A percentile compares a stretch with the other conserved stretches of the same genome.
Evolutionary conservation across 2,113 vertebrate genomes (phyloP).

Genomic region (Vidua chalybeata): DNA sequence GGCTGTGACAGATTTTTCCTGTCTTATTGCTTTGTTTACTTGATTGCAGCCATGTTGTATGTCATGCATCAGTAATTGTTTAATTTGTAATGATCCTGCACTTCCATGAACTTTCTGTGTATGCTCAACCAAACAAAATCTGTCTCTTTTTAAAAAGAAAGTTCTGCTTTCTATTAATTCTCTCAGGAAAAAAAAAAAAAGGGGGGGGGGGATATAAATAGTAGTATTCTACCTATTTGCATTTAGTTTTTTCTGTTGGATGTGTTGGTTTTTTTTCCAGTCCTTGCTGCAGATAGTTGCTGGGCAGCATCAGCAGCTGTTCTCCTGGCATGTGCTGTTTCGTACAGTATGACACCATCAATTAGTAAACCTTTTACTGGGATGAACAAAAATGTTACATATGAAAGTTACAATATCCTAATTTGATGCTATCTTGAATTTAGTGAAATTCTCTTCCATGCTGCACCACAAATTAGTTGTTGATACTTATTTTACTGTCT

Average conservation of each 20-base stretch:
- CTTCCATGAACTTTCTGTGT: background rate
- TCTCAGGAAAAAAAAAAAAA: rapidly evolving
- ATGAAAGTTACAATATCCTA: background rate
- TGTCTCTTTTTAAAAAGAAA: background rate
- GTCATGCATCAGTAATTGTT: background rate
- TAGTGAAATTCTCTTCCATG: background rate
- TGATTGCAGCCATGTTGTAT: background rate
- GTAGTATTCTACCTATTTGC: background rate
- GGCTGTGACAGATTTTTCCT: background rate
- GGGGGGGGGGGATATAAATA: background rate
- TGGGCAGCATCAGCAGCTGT: background rate
- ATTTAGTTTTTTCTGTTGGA: background rate
- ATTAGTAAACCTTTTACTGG: background rate
- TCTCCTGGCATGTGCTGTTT: background rate
- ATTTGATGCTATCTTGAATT: background rate
- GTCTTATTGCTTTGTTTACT: background rate
- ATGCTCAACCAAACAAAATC: background rate
- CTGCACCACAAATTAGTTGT: background rate
- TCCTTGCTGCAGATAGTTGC: background rate
- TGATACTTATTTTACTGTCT: background rate
- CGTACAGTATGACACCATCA: background rate
- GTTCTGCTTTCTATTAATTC: background rate
- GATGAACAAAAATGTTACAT: background rate
- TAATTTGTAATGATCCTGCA: background rate
- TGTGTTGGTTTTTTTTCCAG: rapidly evolving